A percentile compares a stretch with the other conserved stretches of the same genome.
Evolutionary conservation across 2,888 invertebrate genomes (phyloP).

Genomic region (Carterocephalus palaemon): DNA sequence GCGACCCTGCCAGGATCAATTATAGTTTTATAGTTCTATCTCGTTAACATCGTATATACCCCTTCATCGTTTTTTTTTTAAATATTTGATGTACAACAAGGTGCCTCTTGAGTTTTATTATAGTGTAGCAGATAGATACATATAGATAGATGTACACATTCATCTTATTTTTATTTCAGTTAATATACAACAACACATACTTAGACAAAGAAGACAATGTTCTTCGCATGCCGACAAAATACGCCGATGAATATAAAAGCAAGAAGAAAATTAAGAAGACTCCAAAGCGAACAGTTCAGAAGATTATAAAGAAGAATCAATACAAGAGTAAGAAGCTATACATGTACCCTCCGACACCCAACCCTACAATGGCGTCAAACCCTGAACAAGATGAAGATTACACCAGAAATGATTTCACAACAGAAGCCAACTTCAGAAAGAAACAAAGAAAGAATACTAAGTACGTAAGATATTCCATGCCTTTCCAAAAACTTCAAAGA

Average conservation of each 20-base stretch:
- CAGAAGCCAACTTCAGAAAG: slow-evolving; percentile 43
- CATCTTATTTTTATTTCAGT: slow-evolving; percentile 25
- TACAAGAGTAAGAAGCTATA: slow-evolving; percentile 48
- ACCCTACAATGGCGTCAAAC: slow-evolving; percentile 38
- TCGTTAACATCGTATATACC: background rate
- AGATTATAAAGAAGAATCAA: slow-evolving; percentile 62
- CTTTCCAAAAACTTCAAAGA: slow-evolving; percentile 51
- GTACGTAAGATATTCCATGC: slow-evolving; percentile 50
- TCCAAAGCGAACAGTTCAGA: slow-evolving; percentile 62
- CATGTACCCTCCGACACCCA: slow-evolving; percentile 36
- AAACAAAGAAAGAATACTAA: slow-evolving; percentile 44
- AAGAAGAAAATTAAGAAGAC: slow-evolving; percentile 47
- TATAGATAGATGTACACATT: no score
- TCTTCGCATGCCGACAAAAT: slow-evolving; percentile 48
- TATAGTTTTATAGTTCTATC: no score
- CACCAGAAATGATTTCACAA: slow-evolving; percentile 41
- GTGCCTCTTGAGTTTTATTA: no score
- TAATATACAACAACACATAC: slow-evolving; percentile 45
- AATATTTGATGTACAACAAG: background rate
- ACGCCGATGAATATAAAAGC: slow-evolving; percentile 43
- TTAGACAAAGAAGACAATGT: slow-evolving; percentile 58
- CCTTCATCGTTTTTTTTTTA: background rate
- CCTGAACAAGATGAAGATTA: slow-evolving; percentile 30
- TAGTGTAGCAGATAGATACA: no score
- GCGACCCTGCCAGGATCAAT: no score